phyloP scores from a whole-genome alignment of 2,888 invertebrate genomes.

The Drosophila falleni region DNA sequence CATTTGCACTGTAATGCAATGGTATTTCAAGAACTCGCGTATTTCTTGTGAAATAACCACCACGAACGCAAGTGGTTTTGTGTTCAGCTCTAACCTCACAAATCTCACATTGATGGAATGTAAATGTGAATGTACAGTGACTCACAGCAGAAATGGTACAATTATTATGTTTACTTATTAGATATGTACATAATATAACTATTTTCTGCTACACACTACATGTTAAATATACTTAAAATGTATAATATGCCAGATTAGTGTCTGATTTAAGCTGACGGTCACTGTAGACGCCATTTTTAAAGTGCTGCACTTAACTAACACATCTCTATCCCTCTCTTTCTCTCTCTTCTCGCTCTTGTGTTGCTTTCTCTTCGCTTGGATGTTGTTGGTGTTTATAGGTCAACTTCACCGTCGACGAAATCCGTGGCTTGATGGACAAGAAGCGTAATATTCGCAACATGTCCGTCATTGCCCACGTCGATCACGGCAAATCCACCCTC shows the following conservation, averaged over 20 bases:
- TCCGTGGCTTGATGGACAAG: constrained; percentile 99
- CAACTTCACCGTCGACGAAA: constrained; percentile 99
- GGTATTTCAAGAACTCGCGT: constrained; percentile 16
- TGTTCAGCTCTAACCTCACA: constrained; percentile 70
- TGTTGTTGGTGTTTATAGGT: constrained; percentile 88
- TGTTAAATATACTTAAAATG: background rate
- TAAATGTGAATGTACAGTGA: constrained; percentile 18
- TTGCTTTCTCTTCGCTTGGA: constrained; percentile 47
- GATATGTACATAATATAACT: no score
- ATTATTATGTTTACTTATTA: no score
- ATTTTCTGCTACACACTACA: no score
- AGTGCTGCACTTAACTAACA: constrained; percentile 50
- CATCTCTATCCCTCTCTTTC: constrained; percentile 66
- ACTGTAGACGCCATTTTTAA: constrained; percentile 70
- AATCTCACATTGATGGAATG: constrained; percentile 36
- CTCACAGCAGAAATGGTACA: no score
- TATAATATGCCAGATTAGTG: background rate
- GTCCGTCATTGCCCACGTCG: constrained; percentile 99
- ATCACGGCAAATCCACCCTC: constrained; percentile 99
- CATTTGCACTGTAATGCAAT: constrained; percentile 4
- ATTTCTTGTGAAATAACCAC: constrained; percentile 28
- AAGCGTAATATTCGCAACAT: constrained; percentile 99
- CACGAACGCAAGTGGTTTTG: constrained; percentile 56
- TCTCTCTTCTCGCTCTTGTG: background rate
- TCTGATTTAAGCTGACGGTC: constrained; percentile 4